Conservation (phyloP, 2,113 vertebrate species). For the Macrotis lagotis region DNA sequence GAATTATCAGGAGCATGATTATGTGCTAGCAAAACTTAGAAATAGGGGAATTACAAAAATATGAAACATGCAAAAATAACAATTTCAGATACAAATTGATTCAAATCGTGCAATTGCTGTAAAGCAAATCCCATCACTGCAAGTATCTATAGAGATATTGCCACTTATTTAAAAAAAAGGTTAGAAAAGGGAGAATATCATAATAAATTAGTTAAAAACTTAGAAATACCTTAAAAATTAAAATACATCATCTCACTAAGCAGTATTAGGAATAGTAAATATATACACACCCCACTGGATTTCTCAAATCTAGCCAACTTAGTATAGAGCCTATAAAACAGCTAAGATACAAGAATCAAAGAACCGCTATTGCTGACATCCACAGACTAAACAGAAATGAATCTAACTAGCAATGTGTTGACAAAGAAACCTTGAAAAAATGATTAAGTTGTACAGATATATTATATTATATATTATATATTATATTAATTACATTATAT, state of each 20-base stretch:
- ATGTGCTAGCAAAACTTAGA: neutral
- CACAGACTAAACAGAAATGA: too few relatives aligned
- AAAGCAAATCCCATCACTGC: too few relatives aligned
- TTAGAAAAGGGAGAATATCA: neutral
- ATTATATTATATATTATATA: too few relatives aligned
- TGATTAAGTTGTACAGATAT: neutral
- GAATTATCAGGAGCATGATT: neutral
- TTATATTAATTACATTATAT: too few relatives aligned
- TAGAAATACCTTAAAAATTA: neutral
- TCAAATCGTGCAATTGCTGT: too few relatives aligned
- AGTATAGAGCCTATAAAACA: neutral
- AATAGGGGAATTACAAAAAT: neutral
- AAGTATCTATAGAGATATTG: neutral
- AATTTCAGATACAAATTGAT: too few relatives aligned
- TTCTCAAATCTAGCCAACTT: neutral
- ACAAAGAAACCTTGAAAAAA: neutral
- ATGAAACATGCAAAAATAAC: neutral
- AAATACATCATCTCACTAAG: neutral
- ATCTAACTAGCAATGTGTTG: neutral
- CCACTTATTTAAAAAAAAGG: neutral
- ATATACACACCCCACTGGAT: neutral
- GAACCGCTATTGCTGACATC: neutral
- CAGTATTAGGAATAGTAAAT: neutral
- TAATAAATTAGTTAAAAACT: neutral
- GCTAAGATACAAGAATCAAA: neutral